phyloP scores from a whole-genome alignment of 2,888 invertebrate species.

The Tortricodes alternella region DNA sequence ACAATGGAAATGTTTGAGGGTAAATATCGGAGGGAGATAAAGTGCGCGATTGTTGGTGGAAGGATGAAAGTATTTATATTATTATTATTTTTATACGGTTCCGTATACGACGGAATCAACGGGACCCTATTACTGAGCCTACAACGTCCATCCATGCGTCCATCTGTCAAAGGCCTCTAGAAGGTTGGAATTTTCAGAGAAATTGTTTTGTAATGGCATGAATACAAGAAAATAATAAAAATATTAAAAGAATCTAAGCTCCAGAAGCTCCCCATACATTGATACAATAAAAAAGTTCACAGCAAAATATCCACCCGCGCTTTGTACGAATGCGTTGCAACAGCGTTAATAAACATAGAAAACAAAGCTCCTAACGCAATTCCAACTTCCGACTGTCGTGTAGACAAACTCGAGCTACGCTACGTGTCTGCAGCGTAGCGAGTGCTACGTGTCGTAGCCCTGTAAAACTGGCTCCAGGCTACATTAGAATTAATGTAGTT shows the following conservation, averaged over 20 bases:
- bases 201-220: no score
- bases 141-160: no score
- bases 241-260: no score
- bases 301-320: background rate
- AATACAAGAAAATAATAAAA: no score
- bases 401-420: background rate
- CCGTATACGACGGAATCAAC: no score
- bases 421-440: conserved; percentile 13
- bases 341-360: background rate
- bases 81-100: no score
- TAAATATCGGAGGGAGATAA: background rate
- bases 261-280: no score
- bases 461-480: background rate
- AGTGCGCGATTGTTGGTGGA: background rate
- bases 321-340: background rate
- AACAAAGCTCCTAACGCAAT: conserved; percentile 2
- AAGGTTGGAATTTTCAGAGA: no score
- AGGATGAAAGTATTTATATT: background rate
- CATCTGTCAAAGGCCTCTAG: no score
- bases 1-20: background rate
- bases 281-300: background rate
- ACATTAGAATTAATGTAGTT: background rate
- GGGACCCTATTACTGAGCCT: no score
- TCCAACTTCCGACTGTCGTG: conserved; percentile 7
- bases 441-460: conserved; percentile 9